Evolutionary conservation across 2,113 vertebrate species (phyloP).

Genomic region (Halcyon senegalensis): DNA sequence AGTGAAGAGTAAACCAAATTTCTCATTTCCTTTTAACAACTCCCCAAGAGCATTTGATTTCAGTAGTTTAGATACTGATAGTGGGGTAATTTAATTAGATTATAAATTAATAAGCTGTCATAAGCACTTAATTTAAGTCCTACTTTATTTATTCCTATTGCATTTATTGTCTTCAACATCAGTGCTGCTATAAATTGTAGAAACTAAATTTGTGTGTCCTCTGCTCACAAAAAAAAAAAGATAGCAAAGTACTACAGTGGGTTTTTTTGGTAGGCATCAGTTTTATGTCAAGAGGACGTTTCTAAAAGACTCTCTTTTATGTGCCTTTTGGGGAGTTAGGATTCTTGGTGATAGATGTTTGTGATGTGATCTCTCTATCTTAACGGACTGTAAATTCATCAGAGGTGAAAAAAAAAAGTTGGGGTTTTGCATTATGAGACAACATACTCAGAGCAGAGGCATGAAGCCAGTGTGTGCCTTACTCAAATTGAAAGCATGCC

Average conservation of each 20-base stretch:
- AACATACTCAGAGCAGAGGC: background rate
- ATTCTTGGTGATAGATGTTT: background rate
- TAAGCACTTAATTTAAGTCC: background rate
- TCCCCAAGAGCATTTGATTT: slow-evolving; percentile 8
- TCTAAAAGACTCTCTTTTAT: background rate
- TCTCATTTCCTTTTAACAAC: background rate
- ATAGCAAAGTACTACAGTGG: background rate
- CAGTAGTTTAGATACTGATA: background rate
- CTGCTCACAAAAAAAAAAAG: background rate
- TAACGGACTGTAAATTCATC: background rate
- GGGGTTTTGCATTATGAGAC: background rate
- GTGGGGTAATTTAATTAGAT: slow-evolving; percentile 9
- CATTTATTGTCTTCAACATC: background rate
- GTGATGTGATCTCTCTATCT: background rate
- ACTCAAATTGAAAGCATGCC: background rate
- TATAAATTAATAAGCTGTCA: background rate
- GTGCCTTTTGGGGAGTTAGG: background rate
- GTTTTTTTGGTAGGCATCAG: background rate
- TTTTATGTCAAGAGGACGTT: background rate
- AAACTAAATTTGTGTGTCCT: background rate
- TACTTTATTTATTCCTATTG: slow-evolving; percentile 4
- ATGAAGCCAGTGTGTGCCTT: background rate
- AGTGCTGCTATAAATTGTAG: background rate
- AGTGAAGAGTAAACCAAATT: background rate
- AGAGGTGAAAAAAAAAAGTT: background rate